Base-by-base conservation (phyloP, 2,113 vertebrate species). In the Pachypanchax playfairii region DNA sequence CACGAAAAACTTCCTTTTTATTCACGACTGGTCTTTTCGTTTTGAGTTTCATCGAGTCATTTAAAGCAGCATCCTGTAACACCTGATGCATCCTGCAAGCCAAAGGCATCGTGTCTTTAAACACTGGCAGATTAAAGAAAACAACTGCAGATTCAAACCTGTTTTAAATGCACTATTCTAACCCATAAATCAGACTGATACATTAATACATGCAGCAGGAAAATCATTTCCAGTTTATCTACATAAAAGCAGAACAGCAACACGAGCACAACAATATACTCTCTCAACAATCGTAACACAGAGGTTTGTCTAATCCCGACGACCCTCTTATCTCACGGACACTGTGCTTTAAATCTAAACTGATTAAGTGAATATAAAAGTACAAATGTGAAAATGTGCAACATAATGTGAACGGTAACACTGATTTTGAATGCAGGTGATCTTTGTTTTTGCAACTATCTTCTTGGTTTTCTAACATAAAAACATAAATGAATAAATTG, bases 21-120 rank as follows among this genome's bases (percentile, higher is more conserved):
- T 87, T 52, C 86, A 80, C 66, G 75, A 57, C 52, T 51, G 5
- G 25, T 82, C 79, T 80, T n/a, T 57, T 83, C 79, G 75, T 75
- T 44, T 55, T 54, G 9, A 18, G 41, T 35, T 53, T 28, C 20
- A 51, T 31, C 39, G 33, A 55, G 47, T 65, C 69, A 69, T 26
- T 71, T 52, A 25, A 26, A 35, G 11, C 11, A 15, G 42, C 51
- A 46, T 50, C 14, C 48, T 50, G 59, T 12, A 8, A 62, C 28
- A 24, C 14, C 47, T 60, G 52, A 56, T 63, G 28, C 39, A 39
- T 60, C 43, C 38, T 2, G 3, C 29, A 61, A 18, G 68, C 56
- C 64, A 76, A 67, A 58, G 25, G 58, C 36, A 31, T 47, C 20
- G 76, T 50, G 26, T 59, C 43, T 61, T 66, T 65, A 53, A 56